Base-by-base conservation (phyloP, 2,113 vertebrate genomes). In the Rhinoptilus africanus region DNA sequence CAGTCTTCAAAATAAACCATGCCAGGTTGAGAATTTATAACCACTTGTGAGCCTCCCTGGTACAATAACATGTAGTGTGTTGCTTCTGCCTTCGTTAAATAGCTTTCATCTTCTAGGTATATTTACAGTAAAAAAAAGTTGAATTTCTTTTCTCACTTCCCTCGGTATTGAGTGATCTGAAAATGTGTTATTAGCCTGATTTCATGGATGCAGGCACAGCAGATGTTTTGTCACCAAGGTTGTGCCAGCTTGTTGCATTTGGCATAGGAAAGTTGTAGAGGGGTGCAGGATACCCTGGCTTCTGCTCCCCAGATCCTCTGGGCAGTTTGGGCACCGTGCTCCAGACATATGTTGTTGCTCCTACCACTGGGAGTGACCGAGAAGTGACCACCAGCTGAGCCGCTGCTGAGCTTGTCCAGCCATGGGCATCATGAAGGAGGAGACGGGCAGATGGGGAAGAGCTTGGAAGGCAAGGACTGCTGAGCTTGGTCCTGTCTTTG, bases 21-120 rank as follows among this genome's bases (percentile, higher is more conserved):
- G 26, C 73, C 77, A 86, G 66, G 66, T 85, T 45, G 76, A 78
- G 68, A 95, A 68, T 85, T 96, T 89, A 69, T 68, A 93, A 79
- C 26, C 32, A 27, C 62, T 95, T 64, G 41, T 59, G 75, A 85
- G 48, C 28, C 28, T 79, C 45, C 21, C 28, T 76, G 51, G 63
- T 50, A 92, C 54, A 83, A 76, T 67, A 66, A 39, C 0, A 0
- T 0, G 0, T 12, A 19, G 41, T 10, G 45, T 48, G 50, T 66
- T 77, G 27, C 43, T 87, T 79, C 62, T 91, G 22, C 62, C 50
- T 26, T 76, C 50, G 79, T 56, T 91, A 51, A 76, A 69, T 8
- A 56, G 45, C 56, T 95, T 86, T 89, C 62, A n/a, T 89, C 47
- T 66, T 79, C 23, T 69, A 67, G 41, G 21, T 85, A 10, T 73